A percentile compares a stretch with the other conserved stretches of the same genome.
phyloP scores from a whole-genome alignment of 2,113 vertebrate species.

The Chlorodrepanis virens region DNA sequence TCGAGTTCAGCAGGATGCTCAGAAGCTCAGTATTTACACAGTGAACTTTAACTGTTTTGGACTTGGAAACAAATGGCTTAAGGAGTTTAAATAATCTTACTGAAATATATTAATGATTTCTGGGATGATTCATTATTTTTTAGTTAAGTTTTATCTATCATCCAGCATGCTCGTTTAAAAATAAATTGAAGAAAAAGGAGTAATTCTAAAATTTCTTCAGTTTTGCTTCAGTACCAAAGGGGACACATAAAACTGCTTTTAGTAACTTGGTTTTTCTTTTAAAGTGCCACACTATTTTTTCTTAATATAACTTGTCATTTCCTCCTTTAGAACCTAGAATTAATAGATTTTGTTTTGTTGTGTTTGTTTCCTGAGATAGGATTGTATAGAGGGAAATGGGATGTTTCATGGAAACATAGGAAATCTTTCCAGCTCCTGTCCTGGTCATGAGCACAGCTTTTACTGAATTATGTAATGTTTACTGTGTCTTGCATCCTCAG shows the following conservation, averaged over 20 bases:
- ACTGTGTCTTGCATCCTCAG: neutral
- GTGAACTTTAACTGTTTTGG: neutral
- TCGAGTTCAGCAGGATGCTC: neutral
- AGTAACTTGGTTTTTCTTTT: neutral
- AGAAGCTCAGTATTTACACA: neutral
- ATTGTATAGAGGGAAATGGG: conserved; percentile 55
- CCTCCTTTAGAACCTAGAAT: conserved; percentile 39
- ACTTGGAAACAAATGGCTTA: neutral
- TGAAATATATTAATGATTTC: neutral
- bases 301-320: conserved; percentile 39
- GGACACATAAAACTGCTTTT: neutral
- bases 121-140: neutral
- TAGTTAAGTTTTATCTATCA: neutral
- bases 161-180: neutral
- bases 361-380: conserved; percentile 48
- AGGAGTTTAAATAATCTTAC: neutral
- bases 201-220: neutral
- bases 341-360: conserved; percentile 30
- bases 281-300: neutral
- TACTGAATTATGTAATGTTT: neutral
- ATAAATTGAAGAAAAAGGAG: neutral
- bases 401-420: conserved; percentile 26
- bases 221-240: neutral
- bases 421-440: conserved; percentile 32
- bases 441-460: neutral